Conservation (phyloP, 2,113 vertebrate genomes). For the Hoplias malabaricus region DNA sequence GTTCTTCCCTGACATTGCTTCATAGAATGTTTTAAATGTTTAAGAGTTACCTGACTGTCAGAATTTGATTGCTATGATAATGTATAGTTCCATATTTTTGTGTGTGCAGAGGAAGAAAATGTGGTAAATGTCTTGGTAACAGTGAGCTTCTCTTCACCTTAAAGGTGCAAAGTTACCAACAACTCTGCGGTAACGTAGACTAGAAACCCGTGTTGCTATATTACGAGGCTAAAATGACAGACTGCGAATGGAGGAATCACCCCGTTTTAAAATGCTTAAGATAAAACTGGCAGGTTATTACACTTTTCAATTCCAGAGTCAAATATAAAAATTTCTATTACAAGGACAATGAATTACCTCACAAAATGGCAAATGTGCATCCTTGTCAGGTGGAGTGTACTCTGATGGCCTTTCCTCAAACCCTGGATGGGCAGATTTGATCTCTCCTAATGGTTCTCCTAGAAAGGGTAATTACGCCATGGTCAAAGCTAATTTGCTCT, state of each 20-base stretch:
- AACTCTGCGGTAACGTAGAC: background rate
- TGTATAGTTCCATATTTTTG: background rate
- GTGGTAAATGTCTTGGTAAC: background rate
- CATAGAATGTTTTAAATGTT: too few relatives aligned
- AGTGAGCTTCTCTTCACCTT: background rate
- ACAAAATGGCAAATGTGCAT: slow-evolving; percentile 99
- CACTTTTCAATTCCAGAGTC: slow-evolving; percentile 97
- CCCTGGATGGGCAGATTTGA: slow-evolving; percentile 99
- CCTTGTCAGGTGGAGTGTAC: slow-evolving; percentile 99
- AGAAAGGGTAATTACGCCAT: slow-evolving; percentile 99
- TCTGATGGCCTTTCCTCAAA: slow-evolving; percentile 99
- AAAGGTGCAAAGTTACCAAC: slow-evolving; percentile 4
- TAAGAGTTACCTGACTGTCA: too few relatives aligned
- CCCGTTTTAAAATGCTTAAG: slow-evolving; percentile 83
- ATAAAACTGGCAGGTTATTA: slow-evolving; percentile 98
- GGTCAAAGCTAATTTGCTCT: slow-evolving; percentile 99
- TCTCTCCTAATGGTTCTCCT: slow-evolving; percentile 99
- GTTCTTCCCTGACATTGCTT: too few relatives aligned
- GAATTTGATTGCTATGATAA: slow-evolving; percentile 8
- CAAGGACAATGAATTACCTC: slow-evolving; percentile 99
- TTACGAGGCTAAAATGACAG: background rate
- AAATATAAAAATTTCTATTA: slow-evolving; percentile 99
- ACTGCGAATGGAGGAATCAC: slow-evolving; percentile 5
- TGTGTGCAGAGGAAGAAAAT: too few relatives aligned
- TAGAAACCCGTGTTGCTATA: slow-evolving; percentile 1